Evolutionary conservation across 35 echinoderm and acorn worm species (phyloP), one percentile per base, ranked within the genome.

Genomic region (Holothuria glaberrima): DNA sequence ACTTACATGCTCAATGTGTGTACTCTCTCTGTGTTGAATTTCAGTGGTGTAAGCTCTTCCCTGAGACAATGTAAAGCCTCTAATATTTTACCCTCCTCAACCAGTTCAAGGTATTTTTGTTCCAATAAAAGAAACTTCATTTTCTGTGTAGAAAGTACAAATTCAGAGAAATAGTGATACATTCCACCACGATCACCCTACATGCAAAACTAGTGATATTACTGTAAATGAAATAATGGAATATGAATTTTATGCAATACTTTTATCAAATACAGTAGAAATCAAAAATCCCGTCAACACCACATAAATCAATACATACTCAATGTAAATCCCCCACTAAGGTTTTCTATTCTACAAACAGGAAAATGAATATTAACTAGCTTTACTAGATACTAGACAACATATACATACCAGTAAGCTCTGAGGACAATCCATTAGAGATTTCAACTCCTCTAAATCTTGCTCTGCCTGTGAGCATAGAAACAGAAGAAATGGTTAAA

Each of bases 91-190:
- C 83, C 65, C 61, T 98, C 93, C 65, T 99, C 97, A 21, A 99
- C 87, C 65, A 92, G 91, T 82, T 99, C 97, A 59, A 99, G 69
- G 75, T 93, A 99, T 45, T 95, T 99, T 86, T 99, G 97, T 86
- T 99, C 97, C 38, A 99, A 59, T 7, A 99, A 88, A 46, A 99
- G 38, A 88, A 99, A 99, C 74, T 93, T 95, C 97, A 99, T 99
- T 79, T 99, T 99, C 92, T 97, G 92, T 68, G 52, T 38, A 44
- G 7, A 41, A 64, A 65, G 21, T 5, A 30, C 19, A 75, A 80
- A 72, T 76, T 30, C 31, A 33, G 31, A 19, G 33, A 26, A 69
- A 69, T 1, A 69, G 13, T 20, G 21, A 9, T 0, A 69, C 9
- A 67, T 67, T 4, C 3, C 0, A 69, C 9, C 14, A 69, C 9